phyloP scores from a whole-genome alignment of 2,888 invertebrate genomes.

The Xestia sexstrigata region DNA sequence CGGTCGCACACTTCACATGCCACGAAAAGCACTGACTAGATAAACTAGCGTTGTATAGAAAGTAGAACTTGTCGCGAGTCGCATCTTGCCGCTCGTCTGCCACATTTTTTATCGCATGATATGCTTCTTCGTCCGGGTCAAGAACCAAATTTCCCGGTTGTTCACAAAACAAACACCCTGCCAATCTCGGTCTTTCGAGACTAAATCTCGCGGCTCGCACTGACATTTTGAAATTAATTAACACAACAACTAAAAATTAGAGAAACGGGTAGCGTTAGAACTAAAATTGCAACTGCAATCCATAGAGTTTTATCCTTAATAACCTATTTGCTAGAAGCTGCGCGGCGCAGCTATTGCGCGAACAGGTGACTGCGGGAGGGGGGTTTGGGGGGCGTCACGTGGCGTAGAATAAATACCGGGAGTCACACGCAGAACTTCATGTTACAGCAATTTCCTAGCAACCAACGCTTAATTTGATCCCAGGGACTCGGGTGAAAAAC shows the following conservation, averaged over 20 bases:
- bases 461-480: neutral
- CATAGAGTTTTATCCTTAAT: constrained; percentile 6
- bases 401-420: constrained; percentile 35
- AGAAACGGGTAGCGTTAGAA: constrained; percentile 5
- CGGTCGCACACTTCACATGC: constrained; percentile 42
- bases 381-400: constrained; percentile 9
- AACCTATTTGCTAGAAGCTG: constrained; percentile 28
- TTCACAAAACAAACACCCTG: constrained; percentile 50
- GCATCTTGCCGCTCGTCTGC: constrained; percentile 45
- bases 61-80: constrained; percentile 41
- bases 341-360: constrained; percentile 40
- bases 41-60: constrained; percentile 33
- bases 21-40: constrained; percentile 52
- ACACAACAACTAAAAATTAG: neutral
- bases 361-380: constrained; percentile 24
- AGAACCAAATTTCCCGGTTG: constrained; percentile 30
- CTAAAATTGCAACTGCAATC: constrained; percentile 47
- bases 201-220: neutral
- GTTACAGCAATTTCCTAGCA: neutral
- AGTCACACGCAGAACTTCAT: constrained; percentile 5
- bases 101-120: constrained; percentile 27
- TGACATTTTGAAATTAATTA: constrained; percentile 4
- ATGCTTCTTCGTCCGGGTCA: constrained; percentile 28
- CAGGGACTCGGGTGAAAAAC: neutral
- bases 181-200: constrained; percentile 7